phyloP scores from a whole-genome alignment of 2,797 vertebrate genomes.

The Hemibagrus guttatus region DNA sequence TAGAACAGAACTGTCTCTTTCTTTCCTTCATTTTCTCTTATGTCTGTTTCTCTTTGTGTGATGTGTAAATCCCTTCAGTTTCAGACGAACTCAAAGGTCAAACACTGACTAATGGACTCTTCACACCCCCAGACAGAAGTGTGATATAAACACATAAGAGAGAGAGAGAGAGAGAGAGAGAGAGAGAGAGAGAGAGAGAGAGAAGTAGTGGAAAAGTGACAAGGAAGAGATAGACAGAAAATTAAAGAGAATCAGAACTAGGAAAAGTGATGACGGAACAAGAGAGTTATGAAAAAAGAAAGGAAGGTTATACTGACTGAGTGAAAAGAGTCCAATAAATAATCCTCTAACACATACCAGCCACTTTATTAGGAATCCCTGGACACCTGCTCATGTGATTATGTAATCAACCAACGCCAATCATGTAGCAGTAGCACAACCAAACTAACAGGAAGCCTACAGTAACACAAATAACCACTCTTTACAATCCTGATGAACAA shows the following conservation, averaged over 20 bases:
- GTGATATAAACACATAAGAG: conserved; percentile 14
- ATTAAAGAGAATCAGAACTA: background rate
- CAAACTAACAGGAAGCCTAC: background rate
- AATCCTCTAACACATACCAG: background rate
- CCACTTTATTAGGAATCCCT: background rate
- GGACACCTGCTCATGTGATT: background rate
- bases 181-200: background rate
- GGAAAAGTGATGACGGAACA: background rate
- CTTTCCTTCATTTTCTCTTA: background rate
- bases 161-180: background rate
- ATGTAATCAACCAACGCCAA: background rate
- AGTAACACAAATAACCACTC: background rate
- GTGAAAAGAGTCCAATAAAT: background rate
- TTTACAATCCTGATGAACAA: background rate
- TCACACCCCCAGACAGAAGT: background rate
- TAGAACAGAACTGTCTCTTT: background rate
- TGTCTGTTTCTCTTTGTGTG: background rate
- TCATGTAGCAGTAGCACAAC: background rate
- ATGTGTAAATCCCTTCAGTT: conserved; percentile 24
- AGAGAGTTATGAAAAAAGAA: background rate
- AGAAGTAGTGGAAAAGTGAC: background rate
- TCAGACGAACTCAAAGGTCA: conserved; percentile 24
- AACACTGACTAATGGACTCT: conserved; percentile 20
- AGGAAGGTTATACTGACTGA: background rate
- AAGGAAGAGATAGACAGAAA: background rate